Evolutionary conservation across 2,797 vertebrate genomes (phyloP).

Genomic region (Okamejei kenojei): DNA sequence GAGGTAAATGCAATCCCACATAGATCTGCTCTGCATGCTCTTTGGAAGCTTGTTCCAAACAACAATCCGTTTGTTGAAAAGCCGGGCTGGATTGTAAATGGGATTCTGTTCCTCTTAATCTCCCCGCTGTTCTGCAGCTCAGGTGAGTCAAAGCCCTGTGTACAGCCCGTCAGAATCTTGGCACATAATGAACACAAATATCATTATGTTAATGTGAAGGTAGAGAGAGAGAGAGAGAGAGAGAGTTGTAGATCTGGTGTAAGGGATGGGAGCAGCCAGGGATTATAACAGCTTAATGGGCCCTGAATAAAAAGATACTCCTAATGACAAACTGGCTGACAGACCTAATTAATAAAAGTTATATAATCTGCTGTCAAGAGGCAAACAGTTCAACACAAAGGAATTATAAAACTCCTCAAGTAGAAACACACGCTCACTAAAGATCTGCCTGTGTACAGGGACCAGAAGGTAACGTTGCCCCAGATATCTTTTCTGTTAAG

Average conservation of each 20-base stretch:
- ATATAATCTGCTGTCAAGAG: slow-evolving; percentile 49
- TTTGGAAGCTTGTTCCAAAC: neutral
- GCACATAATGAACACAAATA: slow-evolving; percentile 45
- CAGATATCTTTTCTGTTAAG: slow-evolving; percentile 20
- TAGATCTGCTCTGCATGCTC: neutral
- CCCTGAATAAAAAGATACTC: slow-evolving; percentile 52
- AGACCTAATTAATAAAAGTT: slow-evolving; percentile 57
- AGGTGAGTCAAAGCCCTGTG: slow-evolving; percentile 43
- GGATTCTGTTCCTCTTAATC: slow-evolving; percentile 21
- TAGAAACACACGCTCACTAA: slow-evolving; percentile 38
- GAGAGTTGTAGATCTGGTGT: slow-evolving; percentile 43
- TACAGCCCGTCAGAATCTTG: slow-evolving; percentile 42
- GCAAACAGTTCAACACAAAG: slow-evolving; percentile 46
- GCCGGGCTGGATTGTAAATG: neutral
- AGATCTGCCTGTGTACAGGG: neutral
- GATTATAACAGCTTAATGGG: slow-evolving; percentile 46
- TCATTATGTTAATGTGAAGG: slow-evolving; percentile 42
- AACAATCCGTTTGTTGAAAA: neutral
- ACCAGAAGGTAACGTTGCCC: slow-evolving; percentile 22
- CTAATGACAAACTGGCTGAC: slow-evolving; percentile 47
- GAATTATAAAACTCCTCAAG: slow-evolving; percentile 46
- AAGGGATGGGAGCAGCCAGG: slow-evolving; percentile 41
- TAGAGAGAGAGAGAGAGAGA: slow-evolving; percentile 40
- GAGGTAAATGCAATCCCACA: neutral
- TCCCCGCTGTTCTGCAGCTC: neutral